A percentile compares a stretch with the other conserved stretches of the same genome.
phyloP scores from a whole-genome alignment of 1,140 invertebrate species.

The Sweltsa coloradensis region DNA sequence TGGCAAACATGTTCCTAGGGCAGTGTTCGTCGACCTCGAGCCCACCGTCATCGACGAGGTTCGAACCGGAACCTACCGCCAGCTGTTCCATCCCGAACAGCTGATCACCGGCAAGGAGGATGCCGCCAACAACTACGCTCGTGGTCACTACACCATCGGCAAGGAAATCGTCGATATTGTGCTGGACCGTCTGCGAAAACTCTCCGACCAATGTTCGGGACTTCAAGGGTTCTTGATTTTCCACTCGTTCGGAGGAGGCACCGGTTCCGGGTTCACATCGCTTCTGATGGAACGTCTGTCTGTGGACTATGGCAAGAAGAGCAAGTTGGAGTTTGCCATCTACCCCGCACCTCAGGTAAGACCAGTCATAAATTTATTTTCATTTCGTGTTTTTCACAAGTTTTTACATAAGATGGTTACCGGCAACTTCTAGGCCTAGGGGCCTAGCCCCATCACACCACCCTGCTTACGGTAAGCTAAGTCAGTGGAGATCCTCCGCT shows the following conservation, averaged over 20 bases:
- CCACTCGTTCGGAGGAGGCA: conserved; percentile 81
- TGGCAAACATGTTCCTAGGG: conserved; percentile 69
- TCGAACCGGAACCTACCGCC: conserved; percentile 67
- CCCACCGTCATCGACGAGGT: conserved; percentile 77
- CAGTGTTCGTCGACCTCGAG: conserved; percentile 55
- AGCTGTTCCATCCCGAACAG: conserved; percentile 77
- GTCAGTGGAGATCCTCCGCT: too few species aligned
- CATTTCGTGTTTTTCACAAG: too few species aligned
- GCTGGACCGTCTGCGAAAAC: conserved; percentile 61
- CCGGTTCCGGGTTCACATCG: conserved; percentile 78
- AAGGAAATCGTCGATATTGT: conserved; percentile 77
- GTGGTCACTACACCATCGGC: conserved; percentile 85
- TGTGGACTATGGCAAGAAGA: conserved; percentile 81
- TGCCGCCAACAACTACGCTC: conserved; percentile 79
- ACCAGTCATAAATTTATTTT: conserved; percentile 23
- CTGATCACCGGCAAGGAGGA: conserved; percentile 79
- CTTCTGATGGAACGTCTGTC: conserved; percentile 80
- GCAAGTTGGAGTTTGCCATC: conserved; percentile 78
- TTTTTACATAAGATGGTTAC: too few species aligned
- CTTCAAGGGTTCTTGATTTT: conserved; percentile 82
- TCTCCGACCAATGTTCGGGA: conserved; percentile 77
- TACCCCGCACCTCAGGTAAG: conserved; percentile 73
- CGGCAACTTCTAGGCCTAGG: too few species aligned
- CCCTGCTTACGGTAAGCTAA: too few species aligned
- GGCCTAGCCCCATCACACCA: too few species aligned